Conservation (phyloP, 2,113 vertebrate genomes). For the Alosa alosa region DNA sequence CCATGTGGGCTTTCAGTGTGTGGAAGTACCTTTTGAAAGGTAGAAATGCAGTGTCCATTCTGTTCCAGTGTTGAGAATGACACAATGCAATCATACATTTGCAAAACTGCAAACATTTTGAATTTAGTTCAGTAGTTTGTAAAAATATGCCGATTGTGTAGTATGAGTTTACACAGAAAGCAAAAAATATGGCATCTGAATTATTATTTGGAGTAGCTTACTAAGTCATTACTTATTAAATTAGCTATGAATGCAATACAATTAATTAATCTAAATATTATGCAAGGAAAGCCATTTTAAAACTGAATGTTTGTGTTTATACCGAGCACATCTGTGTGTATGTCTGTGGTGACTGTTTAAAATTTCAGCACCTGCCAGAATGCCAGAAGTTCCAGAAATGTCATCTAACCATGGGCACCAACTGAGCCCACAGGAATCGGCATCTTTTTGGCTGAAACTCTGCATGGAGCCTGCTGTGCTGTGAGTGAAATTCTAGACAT, state of each 20-base stretch:
- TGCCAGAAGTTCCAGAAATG: not conserved
- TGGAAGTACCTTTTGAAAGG: slow-evolving; percentile 76
- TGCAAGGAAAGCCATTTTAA: too few species aligned
- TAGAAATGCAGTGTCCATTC: slow-evolving; percentile 41
- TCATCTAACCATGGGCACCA: not conserved
- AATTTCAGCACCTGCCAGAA: not conserved
- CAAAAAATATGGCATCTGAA: too few species aligned
- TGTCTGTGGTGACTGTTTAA: not conserved
- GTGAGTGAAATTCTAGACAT: not conserved
- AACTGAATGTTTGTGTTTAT: not conserved
- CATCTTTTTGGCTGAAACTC: not conserved
- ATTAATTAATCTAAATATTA: too few species aligned
- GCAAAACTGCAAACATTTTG: too few species aligned
- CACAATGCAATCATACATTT: too few species aligned
- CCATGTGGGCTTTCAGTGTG: slow-evolving; percentile 79
- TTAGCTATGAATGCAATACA: not conserved
- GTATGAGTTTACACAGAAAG: too few species aligned
- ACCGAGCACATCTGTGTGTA: not conserved
- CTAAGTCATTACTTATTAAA: not conserved
- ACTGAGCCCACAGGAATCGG: not conserved
- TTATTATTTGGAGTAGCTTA: too few species aligned
- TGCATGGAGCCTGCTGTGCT: not conserved
- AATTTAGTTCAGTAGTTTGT: too few species aligned
- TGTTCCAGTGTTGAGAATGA: too few species aligned
- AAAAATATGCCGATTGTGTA: too few species aligned